phyloP scores from a whole-genome alignment of 1,140 invertebrate species.

The Nixonia krombeini region DNA sequence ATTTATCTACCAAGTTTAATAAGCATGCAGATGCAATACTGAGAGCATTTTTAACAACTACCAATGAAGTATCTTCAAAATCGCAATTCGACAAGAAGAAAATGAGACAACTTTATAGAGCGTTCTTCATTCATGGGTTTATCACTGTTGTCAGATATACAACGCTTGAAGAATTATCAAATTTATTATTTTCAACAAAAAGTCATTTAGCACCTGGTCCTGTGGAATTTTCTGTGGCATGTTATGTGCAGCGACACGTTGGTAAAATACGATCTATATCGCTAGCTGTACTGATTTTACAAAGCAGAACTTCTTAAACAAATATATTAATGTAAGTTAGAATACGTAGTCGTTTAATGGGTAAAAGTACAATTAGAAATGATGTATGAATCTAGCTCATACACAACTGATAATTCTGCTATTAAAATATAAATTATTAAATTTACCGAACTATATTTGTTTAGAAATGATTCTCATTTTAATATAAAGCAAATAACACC shows the following conservation, averaged over 20 bases:
- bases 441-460: too few relatives aligned
- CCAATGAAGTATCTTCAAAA: conserved; percentile 43
- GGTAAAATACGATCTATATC: conserved; percentile 63
- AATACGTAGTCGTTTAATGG: too few relatives aligned
- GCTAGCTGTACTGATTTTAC: conserved; percentile 60
- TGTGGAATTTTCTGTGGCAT: conserved; percentile 65
- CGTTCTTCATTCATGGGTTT: conserved; percentile 65
- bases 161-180: conserved; percentile 53
- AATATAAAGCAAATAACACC: too few relatives aligned
- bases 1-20: conserved; percentile 63
- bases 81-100: conserved; percentile 58
- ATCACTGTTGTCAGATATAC: conserved; percentile 59
- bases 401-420: too few relatives aligned
- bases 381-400: too few relatives aligned
- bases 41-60: conserved; percentile 45
- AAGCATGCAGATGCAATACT: conserved; percentile 59
- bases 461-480: too few relatives aligned
- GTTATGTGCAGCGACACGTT: conserved; percentile 56
- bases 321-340: too few relatives aligned
- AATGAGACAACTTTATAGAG: conserved; percentile 61
- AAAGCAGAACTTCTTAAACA: conserved; percentile 55
- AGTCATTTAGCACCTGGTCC: conserved; percentile 60
- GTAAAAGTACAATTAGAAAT: too few relatives aligned
- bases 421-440: too few relatives aligned
- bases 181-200: conserved; percentile 58